These are phyloP conservation scores for Chaetorhynchus papuensis DNA, from an alignment of 2,113 vertebrate genomes.

Conservation along the genomic window DNA sequence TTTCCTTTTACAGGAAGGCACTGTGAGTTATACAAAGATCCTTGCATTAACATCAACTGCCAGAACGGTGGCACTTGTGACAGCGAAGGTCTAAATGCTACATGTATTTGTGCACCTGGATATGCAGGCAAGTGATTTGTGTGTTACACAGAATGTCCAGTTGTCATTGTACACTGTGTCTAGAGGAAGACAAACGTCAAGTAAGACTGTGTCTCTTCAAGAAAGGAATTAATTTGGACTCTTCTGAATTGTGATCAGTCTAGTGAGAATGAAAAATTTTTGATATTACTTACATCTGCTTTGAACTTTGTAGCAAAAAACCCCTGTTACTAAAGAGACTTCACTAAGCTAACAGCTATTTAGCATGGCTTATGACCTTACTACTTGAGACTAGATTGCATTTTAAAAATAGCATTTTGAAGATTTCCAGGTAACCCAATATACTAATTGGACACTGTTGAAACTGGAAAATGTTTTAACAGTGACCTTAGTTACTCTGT, in stretches of 20 bases:
- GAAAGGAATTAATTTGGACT: not conserved
- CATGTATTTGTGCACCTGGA: constrained; percentile 86
- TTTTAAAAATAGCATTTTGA: not conserved
- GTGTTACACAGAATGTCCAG: not conserved
- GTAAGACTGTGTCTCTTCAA: not conserved
- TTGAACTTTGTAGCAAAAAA: not conserved
- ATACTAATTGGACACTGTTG: not conserved
- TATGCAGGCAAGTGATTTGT: constrained; percentile 77
- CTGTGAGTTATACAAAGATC: constrained; percentile 92
- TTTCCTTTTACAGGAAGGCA: constrained; percentile 77
- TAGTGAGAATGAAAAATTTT: not conserved
- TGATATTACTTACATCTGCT: not conserved
- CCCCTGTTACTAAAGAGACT: not conserved
- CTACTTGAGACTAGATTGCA: not conserved
- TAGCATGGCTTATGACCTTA: not conserved
- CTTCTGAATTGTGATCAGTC: not conserved
- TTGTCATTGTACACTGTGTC: not conserved
- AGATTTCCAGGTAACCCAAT: not conserved
- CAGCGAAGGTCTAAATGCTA: constrained; percentile 81
- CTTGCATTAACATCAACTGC: constrained; percentile 87
- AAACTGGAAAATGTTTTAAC: not conserved
- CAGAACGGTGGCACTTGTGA: constrained; percentile 91
- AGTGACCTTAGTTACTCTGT: not conserved
- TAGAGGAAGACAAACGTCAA: not conserved
- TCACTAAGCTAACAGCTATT: not conserved